These are phyloP conservation scores for Sesia apiformis DNA, from an alignment of 2,888 invertebrate genomes.

Conservation along the genomic window DNA sequence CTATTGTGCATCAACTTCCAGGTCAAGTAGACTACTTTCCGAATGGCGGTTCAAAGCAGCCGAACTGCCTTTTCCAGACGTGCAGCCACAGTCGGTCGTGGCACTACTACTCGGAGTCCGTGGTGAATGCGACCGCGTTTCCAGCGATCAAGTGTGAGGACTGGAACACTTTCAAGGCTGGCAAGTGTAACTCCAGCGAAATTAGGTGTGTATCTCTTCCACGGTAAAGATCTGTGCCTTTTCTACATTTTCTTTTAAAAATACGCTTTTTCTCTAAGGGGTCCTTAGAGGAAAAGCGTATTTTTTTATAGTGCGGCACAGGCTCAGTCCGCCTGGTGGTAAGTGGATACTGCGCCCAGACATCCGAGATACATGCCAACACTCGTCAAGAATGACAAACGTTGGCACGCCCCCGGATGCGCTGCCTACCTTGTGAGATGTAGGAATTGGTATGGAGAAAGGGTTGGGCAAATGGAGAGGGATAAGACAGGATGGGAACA, in stretches of 20 bases:
- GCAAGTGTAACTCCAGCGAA: slow-evolving; percentile 19
- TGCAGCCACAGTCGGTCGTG: slow-evolving; percentile 57
- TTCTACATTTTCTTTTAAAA: too few relatives aligned
- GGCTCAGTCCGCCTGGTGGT: too few relatives aligned
- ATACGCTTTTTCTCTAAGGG: too few relatives aligned
- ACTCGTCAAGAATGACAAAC: too few relatives aligned
- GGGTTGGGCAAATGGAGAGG: too few relatives aligned
- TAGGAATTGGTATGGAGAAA: too few relatives aligned
- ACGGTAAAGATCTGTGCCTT: too few relatives aligned
- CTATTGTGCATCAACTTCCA: slow-evolving; percentile 12
- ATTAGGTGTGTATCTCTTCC: slow-evolving; percentile 22
- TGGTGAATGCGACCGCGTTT: slow-evolving; percentile 25
- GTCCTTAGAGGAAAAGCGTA: not conserved
- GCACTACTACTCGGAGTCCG: slow-evolving; percentile 37
- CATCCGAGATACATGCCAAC: too few relatives aligned
- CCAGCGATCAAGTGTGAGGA: slow-evolving; percentile 29
- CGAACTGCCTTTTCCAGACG: slow-evolving; percentile 44
- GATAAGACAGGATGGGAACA: too few relatives aligned
- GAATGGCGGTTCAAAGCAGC: slow-evolving; percentile 51
- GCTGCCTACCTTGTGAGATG: too few relatives aligned
- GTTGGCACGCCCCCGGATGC: too few relatives aligned
- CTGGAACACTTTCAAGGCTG: slow-evolving; percentile 34
- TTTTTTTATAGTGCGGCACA: not conserved
- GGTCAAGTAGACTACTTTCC: slow-evolving; percentile 58
- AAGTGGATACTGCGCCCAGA: too few relatives aligned